Evolutionary conservation across 2,797 vertebrate genomes (phyloP), one percentile per base, ranked within the genome.

Genomic region (Galago senegalensis): DNA sequence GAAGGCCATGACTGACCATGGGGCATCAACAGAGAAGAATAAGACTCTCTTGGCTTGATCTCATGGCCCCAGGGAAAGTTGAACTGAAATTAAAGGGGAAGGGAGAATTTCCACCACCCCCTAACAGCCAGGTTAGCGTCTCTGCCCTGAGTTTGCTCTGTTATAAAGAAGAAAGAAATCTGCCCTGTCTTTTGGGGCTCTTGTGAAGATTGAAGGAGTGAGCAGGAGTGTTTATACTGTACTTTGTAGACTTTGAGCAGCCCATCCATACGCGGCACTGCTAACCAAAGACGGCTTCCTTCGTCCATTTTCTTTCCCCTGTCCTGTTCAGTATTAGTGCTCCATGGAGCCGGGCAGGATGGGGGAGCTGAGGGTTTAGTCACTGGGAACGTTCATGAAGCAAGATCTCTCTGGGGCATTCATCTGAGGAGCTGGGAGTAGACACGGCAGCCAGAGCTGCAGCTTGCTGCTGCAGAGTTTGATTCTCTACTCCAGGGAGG

Each of bases 41-140:
- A 82, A 21, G 93, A 94, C 85, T 96, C 80, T 75, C 10, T 43
- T 73, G 65, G 3, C 56, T 69, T 69, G 29, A 79, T 87, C 80
- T 80, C 80, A 34, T 34, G 82, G 31, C 85, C 80, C 90, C 75
- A 79, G 76, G 76, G 61, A 0, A 56, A 90, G 29, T 67, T 80
- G 89, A 93, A 89, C 2, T 46, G 89, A 87, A 87, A 69, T 89
- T 67, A 88, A 60, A 90, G 77, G 95, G 89, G 20, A 65, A 94
- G 65, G 85, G 3, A 0, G 2, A 58, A 67, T 11, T 0, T 0
- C 89, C 0, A 27, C 34, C 11, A 46, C 49, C 7, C 1, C 72
- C 69, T n/a, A 9, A 43, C 34, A 46, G 5, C 40, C 20, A 0
- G 9, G 27, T 31, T 31, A 8, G 31, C 2, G 0, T 79, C 80